These are phyloP conservation scores for Magallana gigas DNA, from an alignment of 1,140 invertebrate species.

Conservation along the genomic window DNA sequence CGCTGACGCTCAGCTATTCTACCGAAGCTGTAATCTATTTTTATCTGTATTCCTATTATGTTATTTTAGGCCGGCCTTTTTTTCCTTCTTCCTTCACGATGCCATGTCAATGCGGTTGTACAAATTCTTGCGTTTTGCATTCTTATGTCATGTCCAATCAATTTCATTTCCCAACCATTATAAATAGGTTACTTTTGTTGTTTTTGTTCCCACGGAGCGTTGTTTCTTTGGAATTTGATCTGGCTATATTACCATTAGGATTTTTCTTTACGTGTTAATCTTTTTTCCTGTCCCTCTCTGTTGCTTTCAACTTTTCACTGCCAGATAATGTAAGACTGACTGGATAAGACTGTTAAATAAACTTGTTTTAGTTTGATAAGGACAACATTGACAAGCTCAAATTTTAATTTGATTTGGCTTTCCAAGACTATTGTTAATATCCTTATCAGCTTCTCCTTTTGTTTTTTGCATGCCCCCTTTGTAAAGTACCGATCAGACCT, in stretches of 20 bases:
- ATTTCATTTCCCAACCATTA: too few species aligned
- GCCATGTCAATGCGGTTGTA: too few species aligned
- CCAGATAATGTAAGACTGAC: constrained; percentile 21
- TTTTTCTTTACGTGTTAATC: too few species aligned
- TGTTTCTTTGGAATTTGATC: too few species aligned
- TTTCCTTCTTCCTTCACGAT: too few species aligned
- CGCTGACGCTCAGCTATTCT: constrained; percentile 19
- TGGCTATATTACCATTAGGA: too few species aligned
- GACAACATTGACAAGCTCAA: neutral
- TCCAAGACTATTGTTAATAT: neutral
- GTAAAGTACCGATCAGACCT: too few species aligned
- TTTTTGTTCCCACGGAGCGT: too few species aligned
- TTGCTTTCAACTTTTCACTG: constrained; percentile 35
- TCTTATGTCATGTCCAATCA: too few species aligned
- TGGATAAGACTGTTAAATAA: neutral
- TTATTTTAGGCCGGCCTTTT: too few species aligned
- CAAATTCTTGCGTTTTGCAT: too few species aligned
- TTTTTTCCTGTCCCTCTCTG: neutral
- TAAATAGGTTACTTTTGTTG: too few species aligned
- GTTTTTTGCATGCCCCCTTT: neutral
- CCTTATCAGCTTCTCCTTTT: neutral
- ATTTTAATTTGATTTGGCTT: neutral
- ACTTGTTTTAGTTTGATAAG: neutral
- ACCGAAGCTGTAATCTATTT: constrained; percentile 24
- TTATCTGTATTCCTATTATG: neutral